These are phyloP conservation scores for Drosophila bocqueti DNA, from an alignment of 1,140 invertebrate species.

Conservation along the genomic window DNA sequence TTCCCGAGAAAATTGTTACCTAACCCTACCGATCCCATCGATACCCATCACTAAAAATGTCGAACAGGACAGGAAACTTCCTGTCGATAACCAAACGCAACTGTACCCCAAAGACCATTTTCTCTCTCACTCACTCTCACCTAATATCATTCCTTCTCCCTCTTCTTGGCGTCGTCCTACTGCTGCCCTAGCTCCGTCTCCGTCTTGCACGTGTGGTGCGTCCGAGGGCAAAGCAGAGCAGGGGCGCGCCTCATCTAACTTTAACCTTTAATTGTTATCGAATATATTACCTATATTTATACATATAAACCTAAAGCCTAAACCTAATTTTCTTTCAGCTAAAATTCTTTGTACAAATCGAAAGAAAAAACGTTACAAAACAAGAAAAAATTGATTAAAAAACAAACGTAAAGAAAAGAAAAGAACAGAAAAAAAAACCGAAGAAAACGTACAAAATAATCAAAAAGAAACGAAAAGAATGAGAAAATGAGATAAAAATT, in stretches of 20 bases:
- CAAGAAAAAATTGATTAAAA: constrained; percentile 41
- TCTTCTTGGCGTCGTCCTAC: constrained; percentile 19
- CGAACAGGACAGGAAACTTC: neutral
- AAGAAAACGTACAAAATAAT: constrained; percentile 52
- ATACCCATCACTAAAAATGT: constrained; percentile 7
- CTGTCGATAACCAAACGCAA: constrained; percentile 16
- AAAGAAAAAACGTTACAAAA: constrained; percentile 63
- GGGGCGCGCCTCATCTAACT: constrained; percentile 2
- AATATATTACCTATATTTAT: constrained; percentile 25
- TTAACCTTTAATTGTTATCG: constrained; percentile 51
- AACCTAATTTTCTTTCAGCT: constrained; percentile 74
- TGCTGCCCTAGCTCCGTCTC: constrained; percentile 28
- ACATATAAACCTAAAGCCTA: constrained; percentile 22
- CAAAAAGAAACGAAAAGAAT: constrained; percentile 43
- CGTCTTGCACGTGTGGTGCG: constrained; percentile 13
- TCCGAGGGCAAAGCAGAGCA: constrained; percentile 10
- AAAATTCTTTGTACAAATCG: constrained; percentile 71
- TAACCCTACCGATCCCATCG: neutral
- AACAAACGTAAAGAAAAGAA: neutral
- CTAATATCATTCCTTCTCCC: constrained; percentile 27
- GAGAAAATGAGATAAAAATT: constrained; percentile 33
- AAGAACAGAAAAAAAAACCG: constrained; percentile 7
- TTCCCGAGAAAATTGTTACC: constrained; percentile 24
- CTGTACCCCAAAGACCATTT: constrained; percentile 6
- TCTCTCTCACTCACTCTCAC: neutral